These are phyloP conservation scores for Helleia helle DNA, from an alignment of 2,888 invertebrate species.

Conservation along the genomic window DNA sequence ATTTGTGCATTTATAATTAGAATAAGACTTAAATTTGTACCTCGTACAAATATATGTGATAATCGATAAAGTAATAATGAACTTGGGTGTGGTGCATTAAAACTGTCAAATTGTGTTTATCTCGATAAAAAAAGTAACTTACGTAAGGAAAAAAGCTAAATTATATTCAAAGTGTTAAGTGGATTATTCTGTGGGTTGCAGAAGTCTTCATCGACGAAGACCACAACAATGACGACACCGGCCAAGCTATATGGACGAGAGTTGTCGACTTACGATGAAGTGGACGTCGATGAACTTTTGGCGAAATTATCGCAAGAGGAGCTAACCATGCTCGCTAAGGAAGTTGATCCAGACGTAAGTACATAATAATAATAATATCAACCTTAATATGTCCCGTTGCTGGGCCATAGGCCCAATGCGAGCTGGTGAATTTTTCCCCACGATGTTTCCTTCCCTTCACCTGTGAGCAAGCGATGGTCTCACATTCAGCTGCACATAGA, in stretches of 20 bases:
- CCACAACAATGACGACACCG: constrained; percentile 91
- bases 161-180: constrained; percentile 16
- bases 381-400: too few species aligned
- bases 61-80: constrained; percentile 24
- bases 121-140: constrained; percentile 9
- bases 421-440: too few species aligned
- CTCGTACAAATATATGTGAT: background rate
- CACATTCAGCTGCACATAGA: too few species aligned
- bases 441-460: too few species aligned
- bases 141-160: constrained; percentile 12
- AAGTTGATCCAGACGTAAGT: constrained; percentile 99
- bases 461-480: too few species aligned
- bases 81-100: constrained; percentile 58
- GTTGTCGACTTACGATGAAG: constrained; percentile 91
- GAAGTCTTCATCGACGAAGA: constrained; percentile 92
- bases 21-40: background rate
- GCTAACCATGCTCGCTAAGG: constrained; percentile 96
- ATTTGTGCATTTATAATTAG: background rate
- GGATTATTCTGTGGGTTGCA: constrained; percentile 56
- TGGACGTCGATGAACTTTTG: constrained; percentile 96
- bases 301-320: constrained; percentile 95
- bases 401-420: too few species aligned
- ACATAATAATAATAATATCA: too few species aligned
- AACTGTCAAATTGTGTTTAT: constrained; percentile 28
- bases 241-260: constrained; percentile 93